phyloP scores from a whole-genome alignment of 2,113 vertebrate species.

The Scatophagus argus region DNA sequence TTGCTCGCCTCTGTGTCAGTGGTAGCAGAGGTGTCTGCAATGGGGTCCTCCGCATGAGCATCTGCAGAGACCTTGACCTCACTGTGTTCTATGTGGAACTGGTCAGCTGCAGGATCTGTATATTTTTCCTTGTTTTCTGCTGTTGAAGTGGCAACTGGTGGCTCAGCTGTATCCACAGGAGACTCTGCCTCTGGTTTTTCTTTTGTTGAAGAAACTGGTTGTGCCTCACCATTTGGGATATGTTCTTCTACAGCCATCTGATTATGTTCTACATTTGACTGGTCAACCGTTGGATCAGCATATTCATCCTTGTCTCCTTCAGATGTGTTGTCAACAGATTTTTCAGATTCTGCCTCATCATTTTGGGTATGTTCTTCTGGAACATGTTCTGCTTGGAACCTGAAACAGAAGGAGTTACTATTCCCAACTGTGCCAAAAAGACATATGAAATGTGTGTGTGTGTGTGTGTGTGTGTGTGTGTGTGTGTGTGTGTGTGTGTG shows the following conservation, averaged over 20 bases:
- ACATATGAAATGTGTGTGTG: too few species aligned
- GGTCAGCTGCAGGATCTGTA: neutral
- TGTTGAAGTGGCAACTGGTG: neutral
- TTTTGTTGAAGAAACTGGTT: neutral
- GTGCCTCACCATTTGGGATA: constrained; percentile 1
- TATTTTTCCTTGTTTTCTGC: constrained; percentile 18
- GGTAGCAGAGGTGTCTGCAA: constrained; percentile 9
- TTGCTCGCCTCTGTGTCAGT: neutral
- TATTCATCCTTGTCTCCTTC: constrained; percentile 32
- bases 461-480: too few species aligned
- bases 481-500: too few species aligned
- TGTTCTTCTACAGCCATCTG: neutral
- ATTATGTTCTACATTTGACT: neutral
- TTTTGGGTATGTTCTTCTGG: constrained; percentile 21
- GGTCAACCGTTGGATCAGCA: neutral
- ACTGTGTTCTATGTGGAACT: constrained; percentile 2
- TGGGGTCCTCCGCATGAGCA: constrained; percentile 13
- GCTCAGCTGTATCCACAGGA: constrained; percentile 11
- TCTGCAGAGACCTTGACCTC: constrained; percentile 7
- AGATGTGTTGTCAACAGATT: neutral
- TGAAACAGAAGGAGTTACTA: constrained; percentile 33
- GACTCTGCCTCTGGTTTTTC: constrained; percentile 2
- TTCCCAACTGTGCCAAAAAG: constrained; percentile 24
- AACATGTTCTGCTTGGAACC: constrained; percentile 16
- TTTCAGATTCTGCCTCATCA: constrained; percentile 10